Evolutionary conservation across 1,140 invertebrate species (phyloP).

Genomic region (Ephestia elutella): DNA sequence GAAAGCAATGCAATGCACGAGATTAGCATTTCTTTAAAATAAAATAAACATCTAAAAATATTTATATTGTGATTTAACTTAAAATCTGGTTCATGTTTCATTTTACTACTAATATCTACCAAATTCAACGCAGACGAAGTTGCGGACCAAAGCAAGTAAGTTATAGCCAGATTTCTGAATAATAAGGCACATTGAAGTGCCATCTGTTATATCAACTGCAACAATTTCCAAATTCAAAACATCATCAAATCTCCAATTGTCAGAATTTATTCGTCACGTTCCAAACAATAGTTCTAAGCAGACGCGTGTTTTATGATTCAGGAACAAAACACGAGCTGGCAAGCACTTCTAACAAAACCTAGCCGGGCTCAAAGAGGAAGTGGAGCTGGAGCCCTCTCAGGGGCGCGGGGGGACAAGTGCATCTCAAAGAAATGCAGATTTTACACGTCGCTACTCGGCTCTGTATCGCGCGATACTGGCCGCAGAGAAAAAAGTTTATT

Average conservation of each 20-base stretch:
- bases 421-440: conserved; percentile 74
- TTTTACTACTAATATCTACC: no score
- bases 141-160: no score
- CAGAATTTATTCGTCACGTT: neutral
- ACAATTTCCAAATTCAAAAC: neutral
- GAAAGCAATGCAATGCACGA: no score
- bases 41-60: no score
- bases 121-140: no score
- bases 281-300: conserved; percentile 3
- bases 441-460: conserved; percentile 69
- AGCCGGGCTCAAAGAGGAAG: conserved; percentile 65
- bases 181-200: no score
- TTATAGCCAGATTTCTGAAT: no score
- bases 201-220: no score
- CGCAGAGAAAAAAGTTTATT: conserved; percentile 19
- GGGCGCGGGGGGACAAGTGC: conserved; percentile 56
- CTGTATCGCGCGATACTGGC: conserved; percentile 48
- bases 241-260: conserved; percentile 3
- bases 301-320: conserved; percentile 9
- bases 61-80: no score
- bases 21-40: no score
- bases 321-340: conserved; percentile 3
- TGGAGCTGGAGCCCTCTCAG: conserved; percentile 49
- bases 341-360: conserved; percentile 49
- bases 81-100: no score